These are phyloP conservation scores for Sinocyclocheilus anshuiensis DNA, from an alignment of 2,113 vertebrate species.

Conservation along the genomic window DNA sequence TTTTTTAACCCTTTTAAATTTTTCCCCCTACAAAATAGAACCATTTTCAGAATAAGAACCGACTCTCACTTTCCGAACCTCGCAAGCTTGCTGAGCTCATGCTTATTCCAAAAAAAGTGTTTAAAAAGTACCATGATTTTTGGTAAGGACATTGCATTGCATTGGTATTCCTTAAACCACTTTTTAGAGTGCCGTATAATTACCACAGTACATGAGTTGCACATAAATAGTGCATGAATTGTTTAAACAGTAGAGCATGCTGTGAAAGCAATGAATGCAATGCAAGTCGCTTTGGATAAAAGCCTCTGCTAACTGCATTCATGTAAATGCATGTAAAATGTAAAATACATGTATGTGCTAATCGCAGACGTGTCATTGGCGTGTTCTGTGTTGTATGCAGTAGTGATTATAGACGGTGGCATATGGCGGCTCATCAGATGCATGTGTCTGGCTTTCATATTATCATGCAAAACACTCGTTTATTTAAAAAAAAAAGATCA, in stretches of 20 bases:
- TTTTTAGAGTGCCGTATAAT: background rate
- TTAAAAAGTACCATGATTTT: no score
- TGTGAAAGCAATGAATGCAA: background rate
- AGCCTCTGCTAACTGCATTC: background rate
- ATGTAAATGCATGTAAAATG: background rate
- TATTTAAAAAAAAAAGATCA: background rate
- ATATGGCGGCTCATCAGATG: background rate
- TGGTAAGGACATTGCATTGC: no score
- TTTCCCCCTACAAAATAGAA: no score
- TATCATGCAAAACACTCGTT: conserved; percentile 50
- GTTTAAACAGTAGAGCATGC: background rate
- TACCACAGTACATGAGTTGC: background rate
- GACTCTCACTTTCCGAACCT: no score
- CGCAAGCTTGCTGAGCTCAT: no score
- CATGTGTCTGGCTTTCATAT: conserved; percentile 30
- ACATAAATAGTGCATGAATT: background rate
- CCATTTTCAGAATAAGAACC: no score
- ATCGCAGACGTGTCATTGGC: no score
- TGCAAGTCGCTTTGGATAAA: background rate
- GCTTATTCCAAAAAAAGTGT: no score
- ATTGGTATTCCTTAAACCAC: background rate
- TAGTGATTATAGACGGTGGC: background rate
- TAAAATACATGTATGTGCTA: no score
- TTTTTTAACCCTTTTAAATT: no score
- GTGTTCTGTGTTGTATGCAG: no score